Evolutionary conservation across 2,888 invertebrate genomes (phyloP).

Genomic region (Bellardia bayeri): DNA sequence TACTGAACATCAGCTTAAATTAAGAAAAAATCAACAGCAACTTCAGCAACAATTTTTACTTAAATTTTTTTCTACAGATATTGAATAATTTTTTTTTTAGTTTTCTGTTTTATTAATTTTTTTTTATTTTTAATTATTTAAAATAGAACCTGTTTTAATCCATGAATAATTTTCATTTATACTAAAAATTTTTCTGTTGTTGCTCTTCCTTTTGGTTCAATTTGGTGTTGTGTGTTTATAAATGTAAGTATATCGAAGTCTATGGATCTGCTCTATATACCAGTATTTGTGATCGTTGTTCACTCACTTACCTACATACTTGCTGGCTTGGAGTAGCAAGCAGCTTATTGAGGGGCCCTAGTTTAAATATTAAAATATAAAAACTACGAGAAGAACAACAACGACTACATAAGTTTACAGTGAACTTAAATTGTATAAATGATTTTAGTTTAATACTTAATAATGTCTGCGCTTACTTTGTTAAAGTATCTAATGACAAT

Average conservation of each 20-base stretch:
- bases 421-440: constrained; percentile 66
- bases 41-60: constrained; percentile 36
- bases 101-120: constrained; percentile 3
- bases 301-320: neutral
- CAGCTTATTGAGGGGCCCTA: constrained; percentile 20
- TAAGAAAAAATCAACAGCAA: constrained; percentile 63
- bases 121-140: constrained; percentile 14
- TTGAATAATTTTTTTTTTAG: constrained; percentile 44
- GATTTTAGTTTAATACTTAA: constrained; percentile 55
- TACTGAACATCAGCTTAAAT: constrained; percentile 72
- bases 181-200: constrained; percentile 34
- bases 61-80: constrained; percentile 48
- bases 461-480: constrained; percentile 46
- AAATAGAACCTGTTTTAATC: constrained; percentile 70
- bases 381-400: neutral
- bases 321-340: constrained; percentile 6
- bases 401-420: constrained; percentile 51
- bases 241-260: constrained; percentile 2
- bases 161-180: constrained; percentile 58
- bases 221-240: constrained; percentile 55
- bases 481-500: constrained; percentile 54
- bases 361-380: constrained; percentile 55
- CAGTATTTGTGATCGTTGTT: constrained; percentile 15
- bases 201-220: constrained; percentile 56
- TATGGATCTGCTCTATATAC: constrained; percentile 52